phyloP scores from a whole-genome alignment of 1,140 invertebrate species.

The Drosophila aff. region DNA sequence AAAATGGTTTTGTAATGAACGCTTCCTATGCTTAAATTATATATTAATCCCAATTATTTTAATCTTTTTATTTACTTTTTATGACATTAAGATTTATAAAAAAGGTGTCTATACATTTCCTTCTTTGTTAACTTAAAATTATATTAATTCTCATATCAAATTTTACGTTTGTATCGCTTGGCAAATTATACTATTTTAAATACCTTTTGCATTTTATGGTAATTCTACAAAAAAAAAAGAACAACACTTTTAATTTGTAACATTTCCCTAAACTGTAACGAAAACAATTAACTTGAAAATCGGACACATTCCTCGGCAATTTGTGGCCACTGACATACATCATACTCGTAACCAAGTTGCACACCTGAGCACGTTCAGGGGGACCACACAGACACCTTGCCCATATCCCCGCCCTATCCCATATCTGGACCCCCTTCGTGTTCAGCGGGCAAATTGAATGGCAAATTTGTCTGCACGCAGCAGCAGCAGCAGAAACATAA shows the following conservation, averaged over 20 bases:
- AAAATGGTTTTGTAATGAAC: neutral
- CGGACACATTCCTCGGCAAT: conserved; percentile 21
- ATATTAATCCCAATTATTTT: too few species aligned
- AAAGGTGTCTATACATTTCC: too few species aligned
- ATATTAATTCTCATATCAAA: too few species aligned
- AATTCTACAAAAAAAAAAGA: too few species aligned
- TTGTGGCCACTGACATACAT: conserved; percentile 34
- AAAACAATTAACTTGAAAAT: conserved; percentile 46
- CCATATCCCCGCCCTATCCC: neutral
- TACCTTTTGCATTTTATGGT: too few species aligned
- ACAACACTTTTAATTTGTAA: neutral
- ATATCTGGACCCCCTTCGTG: conserved; percentile 36
- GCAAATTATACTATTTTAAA: too few species aligned
- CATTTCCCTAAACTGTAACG: conserved; percentile 14
- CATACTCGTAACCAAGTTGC: conserved; percentile 42
- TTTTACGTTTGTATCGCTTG: too few species aligned
- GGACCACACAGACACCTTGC: conserved; percentile 37
- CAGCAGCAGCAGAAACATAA: conserved; percentile 66
- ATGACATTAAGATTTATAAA: too few species aligned
- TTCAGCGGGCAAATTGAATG: conserved; percentile 77
- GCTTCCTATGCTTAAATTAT: too few species aligned
- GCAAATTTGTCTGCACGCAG: conserved; percentile 77
- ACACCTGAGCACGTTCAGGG: conserved; percentile 43
- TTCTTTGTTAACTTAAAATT: too few species aligned
- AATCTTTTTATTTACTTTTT: too few species aligned